Percentiles rank a stretch among this genome's conserved stretches.
Conservation (phyloP, 1,140 invertebrate genomes). For the Meteorus sp. region DNA sequence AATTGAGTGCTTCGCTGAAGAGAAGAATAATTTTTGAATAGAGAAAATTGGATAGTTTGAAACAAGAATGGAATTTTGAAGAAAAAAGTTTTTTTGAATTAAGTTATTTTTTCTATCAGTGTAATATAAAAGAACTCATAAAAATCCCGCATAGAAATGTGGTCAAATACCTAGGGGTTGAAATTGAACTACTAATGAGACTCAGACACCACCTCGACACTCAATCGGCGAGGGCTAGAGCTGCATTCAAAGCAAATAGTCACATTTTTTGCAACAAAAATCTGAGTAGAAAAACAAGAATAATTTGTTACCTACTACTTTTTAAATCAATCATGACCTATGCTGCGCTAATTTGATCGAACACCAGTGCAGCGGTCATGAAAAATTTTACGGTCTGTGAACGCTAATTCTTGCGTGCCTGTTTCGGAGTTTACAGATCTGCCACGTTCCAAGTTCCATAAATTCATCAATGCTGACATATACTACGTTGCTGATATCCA, state of each 20-base stretch:
- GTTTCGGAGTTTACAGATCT: background rate
- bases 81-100: no score
- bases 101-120: no score
- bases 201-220: background rate
- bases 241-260: background rate
- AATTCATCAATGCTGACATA: no score
- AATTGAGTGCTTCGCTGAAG: no score
- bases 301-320: conserved; percentile 4
- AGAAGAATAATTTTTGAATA: no score
- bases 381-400: conserved; percentile 5
- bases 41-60: no score
- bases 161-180: conserved; percentile 17
- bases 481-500: no score
- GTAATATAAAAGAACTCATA: no score
- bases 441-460: no score
- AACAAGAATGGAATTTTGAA: no score
- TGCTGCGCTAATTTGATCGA: conserved; percentile 17
- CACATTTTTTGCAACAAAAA: conserved; percentile 3
- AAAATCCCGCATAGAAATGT: conserved; percentile 4
- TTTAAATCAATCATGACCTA: conserved; percentile 10
- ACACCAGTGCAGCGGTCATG: background rate
- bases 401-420: conserved; percentile 1
- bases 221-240: background rate
- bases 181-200: background rate
- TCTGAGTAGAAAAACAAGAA: background rate